Evolutionary conservation across 2,797 vertebrate species (phyloP).

Genomic region (Eutrigla gurnardus): DNA sequence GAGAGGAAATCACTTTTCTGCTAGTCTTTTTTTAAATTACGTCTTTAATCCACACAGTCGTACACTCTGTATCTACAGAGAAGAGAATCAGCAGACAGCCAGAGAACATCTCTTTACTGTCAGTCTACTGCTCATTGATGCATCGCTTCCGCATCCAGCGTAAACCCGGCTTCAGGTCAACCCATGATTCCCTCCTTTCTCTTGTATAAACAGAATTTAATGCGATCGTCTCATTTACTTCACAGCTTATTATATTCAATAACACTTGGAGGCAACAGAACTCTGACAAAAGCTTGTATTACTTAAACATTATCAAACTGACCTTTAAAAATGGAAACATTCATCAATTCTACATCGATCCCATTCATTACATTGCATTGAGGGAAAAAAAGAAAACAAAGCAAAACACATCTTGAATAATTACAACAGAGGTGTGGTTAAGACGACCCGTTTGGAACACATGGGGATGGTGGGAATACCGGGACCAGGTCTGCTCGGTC

Average conservation of each 20-base stretch:
- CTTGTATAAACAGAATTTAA: neutral
- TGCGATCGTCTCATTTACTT: neutral
- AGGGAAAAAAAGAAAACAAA: neutral
- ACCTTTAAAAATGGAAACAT: conserved; percentile 42
- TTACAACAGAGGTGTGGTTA: neutral
- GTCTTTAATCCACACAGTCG: no score
- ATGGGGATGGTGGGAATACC: neutral
- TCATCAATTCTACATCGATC: conserved; percentile 10
- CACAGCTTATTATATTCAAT: conserved; percentile 6
- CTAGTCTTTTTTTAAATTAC: no score
- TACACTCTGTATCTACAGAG: no score
- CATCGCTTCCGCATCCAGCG: no score
- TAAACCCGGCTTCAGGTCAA: no score
- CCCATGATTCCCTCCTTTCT: neutral
- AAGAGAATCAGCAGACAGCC: no score
- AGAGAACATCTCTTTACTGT: no score
- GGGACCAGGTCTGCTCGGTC: rapidly evolving
- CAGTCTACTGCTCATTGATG: no score
- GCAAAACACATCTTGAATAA: neutral
- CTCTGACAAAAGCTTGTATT: conserved; percentile 31
- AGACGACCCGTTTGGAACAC: conserved; percentile 16
- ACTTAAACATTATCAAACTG: conserved; percentile 38
- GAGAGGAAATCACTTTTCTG: no score
- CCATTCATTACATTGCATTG: neutral
- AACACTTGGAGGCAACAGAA: neutral